Evolutionary conservation across 2,888 invertebrate genomes (phyloP).

Genomic region (Lypha dubia): DNA sequence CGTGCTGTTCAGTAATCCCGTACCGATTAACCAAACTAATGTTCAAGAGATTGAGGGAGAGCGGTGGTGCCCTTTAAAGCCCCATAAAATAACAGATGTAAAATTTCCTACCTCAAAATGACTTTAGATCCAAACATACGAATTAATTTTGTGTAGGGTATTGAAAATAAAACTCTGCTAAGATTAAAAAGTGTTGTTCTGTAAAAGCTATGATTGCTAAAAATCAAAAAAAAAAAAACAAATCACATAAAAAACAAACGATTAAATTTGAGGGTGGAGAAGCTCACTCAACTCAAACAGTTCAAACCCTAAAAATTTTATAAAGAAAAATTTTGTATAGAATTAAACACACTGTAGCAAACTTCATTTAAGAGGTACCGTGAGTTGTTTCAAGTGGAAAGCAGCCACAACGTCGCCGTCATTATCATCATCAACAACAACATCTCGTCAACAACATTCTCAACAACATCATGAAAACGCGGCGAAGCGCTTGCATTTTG

Average conservation of each 20-base stretch:
- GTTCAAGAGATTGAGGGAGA: too few species aligned
- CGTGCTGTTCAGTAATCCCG: too few species aligned
- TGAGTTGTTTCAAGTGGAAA: conserved; percentile 59
- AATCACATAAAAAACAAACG: not conserved
- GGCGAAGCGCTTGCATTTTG: conserved; percentile 72
- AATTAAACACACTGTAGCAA: conserved; percentile 66
- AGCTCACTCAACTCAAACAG: conserved; percentile 45
- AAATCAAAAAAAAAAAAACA: not conserved
- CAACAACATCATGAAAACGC: conserved; percentile 66
- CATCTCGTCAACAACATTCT: conserved; percentile 49
- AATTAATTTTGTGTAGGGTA: not conserved
- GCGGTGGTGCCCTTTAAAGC: too few species aligned
- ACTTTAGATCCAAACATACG: too few species aligned
- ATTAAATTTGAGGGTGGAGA: conserved; percentile 34
- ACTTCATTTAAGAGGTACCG: conserved; percentile 71
- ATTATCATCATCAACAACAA: conserved; percentile 23
- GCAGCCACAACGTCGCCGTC: conserved; percentile 52
- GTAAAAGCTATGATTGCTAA: conserved; percentile 7
- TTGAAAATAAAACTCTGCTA: conserved; percentile 21
- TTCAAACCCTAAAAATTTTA: conserved; percentile 16
- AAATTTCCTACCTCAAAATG: too few species aligned
- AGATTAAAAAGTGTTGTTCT: conserved; percentile 49
- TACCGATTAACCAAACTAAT: too few species aligned
- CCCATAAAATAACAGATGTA: too few species aligned
- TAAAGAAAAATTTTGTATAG: conserved; percentile 50